Evolutionary conservation across 35 echinoderm and acorn worm species (phyloP).

Genomic region (Amphiura filiformis): DNA sequence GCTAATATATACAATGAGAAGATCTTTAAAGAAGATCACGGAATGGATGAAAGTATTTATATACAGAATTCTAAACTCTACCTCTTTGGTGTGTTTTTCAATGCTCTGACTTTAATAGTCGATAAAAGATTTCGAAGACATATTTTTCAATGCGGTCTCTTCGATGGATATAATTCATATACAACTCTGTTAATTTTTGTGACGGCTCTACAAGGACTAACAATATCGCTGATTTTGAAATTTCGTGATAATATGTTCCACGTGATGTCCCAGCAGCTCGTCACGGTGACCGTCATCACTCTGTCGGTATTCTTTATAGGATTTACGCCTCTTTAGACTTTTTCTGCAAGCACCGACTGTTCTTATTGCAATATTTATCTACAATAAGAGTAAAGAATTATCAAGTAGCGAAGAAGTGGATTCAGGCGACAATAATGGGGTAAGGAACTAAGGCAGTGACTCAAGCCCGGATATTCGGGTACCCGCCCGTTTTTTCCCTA

Average conservation of each 20-base stretch:
- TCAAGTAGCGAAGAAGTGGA: neutral
- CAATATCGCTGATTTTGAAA: conserved; percentile 80
- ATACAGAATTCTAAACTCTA: conserved; percentile 90
- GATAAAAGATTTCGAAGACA: conserved; percentile 50
- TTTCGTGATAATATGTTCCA: conserved; percentile 97
- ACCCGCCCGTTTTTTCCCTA: too few species aligned
- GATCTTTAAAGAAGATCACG: conserved; percentile 88
- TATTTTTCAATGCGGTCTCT: conserved; percentile 60
- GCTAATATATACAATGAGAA: conserved; percentile 99
- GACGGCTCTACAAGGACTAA: conserved; percentile 61
- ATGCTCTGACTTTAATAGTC: conserved; percentile 45
- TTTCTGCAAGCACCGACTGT: conserved; percentile 90
- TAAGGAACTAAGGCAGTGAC: too few species aligned
- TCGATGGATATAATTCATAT: conserved; percentile 75
- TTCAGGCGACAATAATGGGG: neutral
- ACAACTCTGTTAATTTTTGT: conserved; percentile 65
- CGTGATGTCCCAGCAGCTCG: conserved; percentile 61
- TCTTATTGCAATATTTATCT: conserved; percentile 79
- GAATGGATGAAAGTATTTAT: conserved; percentile 78
- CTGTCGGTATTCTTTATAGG: conserved; percentile 60
- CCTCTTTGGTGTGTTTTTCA: conserved; percentile 85
- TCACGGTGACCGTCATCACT: conserved; percentile 72
- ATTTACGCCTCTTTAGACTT: conserved; percentile 83
- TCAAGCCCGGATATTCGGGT: too few species aligned
- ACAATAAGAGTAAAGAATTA: conserved; percentile 58